These are phyloP conservation scores for Hydrolagus affinis DNA, from an alignment of 2,113 vertebrate genomes.

Conservation along the genomic window DNA sequence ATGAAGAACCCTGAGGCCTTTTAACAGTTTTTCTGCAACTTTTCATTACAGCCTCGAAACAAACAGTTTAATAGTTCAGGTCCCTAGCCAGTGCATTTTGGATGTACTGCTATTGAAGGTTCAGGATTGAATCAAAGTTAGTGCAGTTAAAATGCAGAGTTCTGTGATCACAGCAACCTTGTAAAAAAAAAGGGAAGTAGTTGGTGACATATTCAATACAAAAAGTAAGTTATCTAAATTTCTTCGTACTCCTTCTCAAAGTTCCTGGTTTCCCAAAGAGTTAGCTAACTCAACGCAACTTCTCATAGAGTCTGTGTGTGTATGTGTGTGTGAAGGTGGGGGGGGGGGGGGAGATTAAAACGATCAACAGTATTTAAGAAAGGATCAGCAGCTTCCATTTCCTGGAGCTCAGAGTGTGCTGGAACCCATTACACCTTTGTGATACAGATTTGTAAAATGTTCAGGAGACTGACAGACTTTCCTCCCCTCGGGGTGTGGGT, in stretches of 20 bases:
- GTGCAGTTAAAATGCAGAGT: no score
- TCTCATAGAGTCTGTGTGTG: background rate
- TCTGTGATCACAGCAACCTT: no score
- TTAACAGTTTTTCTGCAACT: background rate
- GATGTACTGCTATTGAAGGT: background rate
- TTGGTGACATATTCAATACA: background rate
- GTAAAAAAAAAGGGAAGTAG: background rate
- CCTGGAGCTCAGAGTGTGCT: background rate
- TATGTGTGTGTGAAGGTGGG: background rate
- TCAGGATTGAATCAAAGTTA: no score
- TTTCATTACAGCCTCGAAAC: background rate
- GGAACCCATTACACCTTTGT: background rate
- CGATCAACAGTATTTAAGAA: background rate
- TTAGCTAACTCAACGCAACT: background rate
- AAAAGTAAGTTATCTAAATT: background rate
- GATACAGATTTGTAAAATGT: background rate
- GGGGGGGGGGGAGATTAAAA: background rate
- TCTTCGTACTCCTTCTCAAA: background rate
- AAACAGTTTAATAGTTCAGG: background rate
- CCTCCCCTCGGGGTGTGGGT: background rate
- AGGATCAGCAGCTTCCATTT: background rate
- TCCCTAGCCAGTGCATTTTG: background rate
- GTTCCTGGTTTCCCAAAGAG: background rate
- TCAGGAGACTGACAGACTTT: background rate
- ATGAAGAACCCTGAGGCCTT: background rate